A percentile compares a stretch with the other conserved stretches of the same genome.
Evolutionary conservation across 2,113 vertebrate species (phyloP).

Genomic region (Pedionomus torquatus): DNA sequence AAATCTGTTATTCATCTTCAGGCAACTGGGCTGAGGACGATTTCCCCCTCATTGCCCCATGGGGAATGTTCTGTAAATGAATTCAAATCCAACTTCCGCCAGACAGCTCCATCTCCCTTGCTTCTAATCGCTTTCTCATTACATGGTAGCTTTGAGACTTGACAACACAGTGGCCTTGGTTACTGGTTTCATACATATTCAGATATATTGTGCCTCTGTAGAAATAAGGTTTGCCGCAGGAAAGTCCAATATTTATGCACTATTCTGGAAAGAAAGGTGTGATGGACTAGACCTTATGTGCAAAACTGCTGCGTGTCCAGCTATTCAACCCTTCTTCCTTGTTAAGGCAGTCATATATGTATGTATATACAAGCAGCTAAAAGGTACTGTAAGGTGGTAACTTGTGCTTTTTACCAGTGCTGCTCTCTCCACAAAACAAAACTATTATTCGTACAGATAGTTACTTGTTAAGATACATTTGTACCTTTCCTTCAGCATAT

Average conservation of each 20-base stretch:
- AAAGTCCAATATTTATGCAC: neutral
- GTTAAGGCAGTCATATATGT: fast-evolving
- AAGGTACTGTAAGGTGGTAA: neutral
- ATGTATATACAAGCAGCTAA: neutral
- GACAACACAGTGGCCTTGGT: conserved; percentile 51
- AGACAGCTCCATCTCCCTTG: conserved; percentile 32
- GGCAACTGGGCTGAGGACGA: conserved; percentile 13
- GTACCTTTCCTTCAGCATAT: neutral
- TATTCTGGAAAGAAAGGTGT: neutral
- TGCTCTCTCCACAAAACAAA: neutral
- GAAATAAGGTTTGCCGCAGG: neutral
- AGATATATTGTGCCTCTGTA: neutral
- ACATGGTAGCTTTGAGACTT: conserved; percentile 33
- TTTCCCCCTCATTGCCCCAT: neutral
- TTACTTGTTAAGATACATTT: neutral
- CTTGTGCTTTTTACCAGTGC: neutral
- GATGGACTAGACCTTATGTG: neutral
- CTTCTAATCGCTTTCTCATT: conserved; percentile 28
- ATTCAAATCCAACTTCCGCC: conserved; percentile 44
- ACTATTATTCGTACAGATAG: neutral
- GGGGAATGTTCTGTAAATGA: conserved; percentile 44
- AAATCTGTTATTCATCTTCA: conserved; percentile 50
- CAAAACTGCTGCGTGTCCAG: neutral
- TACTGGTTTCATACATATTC: conserved; percentile 56
- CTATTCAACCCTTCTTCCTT: neutral